Conservation (phyloP, 2,113 vertebrate genomes). For the Alexandromys fortis region DNA sequence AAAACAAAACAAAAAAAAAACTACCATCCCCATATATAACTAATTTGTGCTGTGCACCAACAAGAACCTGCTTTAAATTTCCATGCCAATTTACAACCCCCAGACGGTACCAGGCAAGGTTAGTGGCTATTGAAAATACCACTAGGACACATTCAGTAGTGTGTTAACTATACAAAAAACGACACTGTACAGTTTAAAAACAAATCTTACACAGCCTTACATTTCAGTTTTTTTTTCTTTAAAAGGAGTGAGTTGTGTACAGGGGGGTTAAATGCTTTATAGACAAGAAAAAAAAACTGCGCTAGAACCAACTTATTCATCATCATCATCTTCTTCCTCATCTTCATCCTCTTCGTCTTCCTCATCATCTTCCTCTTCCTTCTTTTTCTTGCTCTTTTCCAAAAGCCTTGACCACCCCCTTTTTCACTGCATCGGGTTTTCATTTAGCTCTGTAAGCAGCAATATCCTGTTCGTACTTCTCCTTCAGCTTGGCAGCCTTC, state of each 20-base stretch:
- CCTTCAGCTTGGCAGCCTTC: too few species aligned
- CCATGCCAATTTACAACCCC: conserved; percentile 90
- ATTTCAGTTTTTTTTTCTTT: conserved; percentile 84
- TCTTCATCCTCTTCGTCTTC: too few species aligned
- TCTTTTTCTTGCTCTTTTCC: too few species aligned
- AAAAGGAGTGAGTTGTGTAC: conserved; percentile 94
- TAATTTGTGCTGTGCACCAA: conserved; percentile 93
- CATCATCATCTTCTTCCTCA: too few species aligned
- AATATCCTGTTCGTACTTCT: too few species aligned
- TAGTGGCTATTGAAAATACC: conserved; percentile 92
- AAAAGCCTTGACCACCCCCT: too few species aligned
- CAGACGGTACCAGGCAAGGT: conserved; percentile 93
- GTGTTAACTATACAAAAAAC: too few species aligned
- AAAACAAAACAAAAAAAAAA: too few species aligned
- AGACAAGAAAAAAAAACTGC: conserved; percentile 90
- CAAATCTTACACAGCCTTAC: conserved; percentile 95
- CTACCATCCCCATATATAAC: conserved; percentile 84
- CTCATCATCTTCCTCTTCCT: too few species aligned
- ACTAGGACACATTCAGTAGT: conserved; percentile 84
- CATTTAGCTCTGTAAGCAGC: too few species aligned
- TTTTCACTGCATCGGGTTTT: too few species aligned
- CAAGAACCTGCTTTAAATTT: conserved; percentile 90
- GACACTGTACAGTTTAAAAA: conserved; percentile 92
- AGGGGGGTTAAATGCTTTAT: conserved; percentile 94
- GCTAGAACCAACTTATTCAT: too few species aligned